A percentile compares a stretch with the other conserved stretches of the same genome.
Conservation (phyloP, 2,113 vertebrate species). For the Silurus glanis region DNA sequence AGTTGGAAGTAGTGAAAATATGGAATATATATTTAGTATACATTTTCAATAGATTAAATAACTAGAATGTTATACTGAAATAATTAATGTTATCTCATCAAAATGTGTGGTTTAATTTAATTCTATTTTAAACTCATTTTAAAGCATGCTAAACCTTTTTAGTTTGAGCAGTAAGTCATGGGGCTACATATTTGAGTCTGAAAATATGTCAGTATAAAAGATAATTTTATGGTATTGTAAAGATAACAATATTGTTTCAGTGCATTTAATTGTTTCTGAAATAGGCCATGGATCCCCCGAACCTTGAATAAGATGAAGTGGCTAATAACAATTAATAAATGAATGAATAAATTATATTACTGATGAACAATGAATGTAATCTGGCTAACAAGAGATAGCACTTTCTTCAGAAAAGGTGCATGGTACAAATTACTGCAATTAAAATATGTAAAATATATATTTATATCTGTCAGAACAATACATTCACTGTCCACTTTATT, state of each 20-base stretch:
- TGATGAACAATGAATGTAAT: background rate
- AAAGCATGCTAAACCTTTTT: background rate
- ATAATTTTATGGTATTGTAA: too few species aligned
- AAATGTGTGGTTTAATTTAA: background rate
- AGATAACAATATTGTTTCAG: background rate
- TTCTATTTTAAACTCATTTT: background rate
- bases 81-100: background rate
- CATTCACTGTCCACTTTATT: background rate
- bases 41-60: background rate
- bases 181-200: background rate
- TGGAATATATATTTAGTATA: too few species aligned
- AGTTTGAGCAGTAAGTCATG: background rate
- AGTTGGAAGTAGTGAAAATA: background rate
- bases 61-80: background rate
- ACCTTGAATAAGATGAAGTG: background rate
- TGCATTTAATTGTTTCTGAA: background rate
- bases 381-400: background rate
- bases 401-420: background rate
- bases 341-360: background rate
- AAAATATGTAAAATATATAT: too few species aligned
- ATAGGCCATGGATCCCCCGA: background rate
- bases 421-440: background rate
- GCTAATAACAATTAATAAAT: background rate
- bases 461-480: background rate
- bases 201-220: background rate